Evolutionary conservation across 2,113 vertebrate species (phyloP), one percentile per base, ranked within the genome.

Genomic region (Ctenomys sociabilis): DNA sequence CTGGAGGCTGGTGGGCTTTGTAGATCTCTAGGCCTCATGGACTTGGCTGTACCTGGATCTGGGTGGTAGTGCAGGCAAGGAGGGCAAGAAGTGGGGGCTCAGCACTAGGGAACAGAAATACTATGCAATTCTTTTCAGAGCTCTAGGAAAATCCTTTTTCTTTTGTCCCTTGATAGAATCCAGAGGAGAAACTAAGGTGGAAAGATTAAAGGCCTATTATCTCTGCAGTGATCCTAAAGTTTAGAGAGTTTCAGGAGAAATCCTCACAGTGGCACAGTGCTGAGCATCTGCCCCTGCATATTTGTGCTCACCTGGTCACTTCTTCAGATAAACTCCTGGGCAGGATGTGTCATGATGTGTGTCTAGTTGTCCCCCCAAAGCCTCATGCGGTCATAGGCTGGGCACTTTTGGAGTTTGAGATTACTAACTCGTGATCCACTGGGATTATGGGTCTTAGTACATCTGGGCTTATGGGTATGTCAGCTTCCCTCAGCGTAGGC

Each of bases 11-110:
- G 98, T 97, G 19, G 98, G 0, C 98, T 98, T 98, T 99, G 99
- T 32, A 99, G 96, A 96, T 99, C 99, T 63, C 99, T 99, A 85
- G 99, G 99, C 35, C 99, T 99, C 99, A 99, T 99, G 28, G 35
- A 52, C 45, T 37, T 49, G 82, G 91, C 89, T 12, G 57, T 32
- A 40, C 11, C 5, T 45, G 3, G n/a, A 16, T 61, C 52, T 32
- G 26, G 40, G 24, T 54, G 35, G 1, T 35, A 14, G 32, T n/a
- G 28, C 22, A 70, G 43, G 26, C 6, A 61, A 37, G 37, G 7
- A 37, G 8, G 28, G 1, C 32, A 72, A 54, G 35, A 72, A 21
- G 35, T 17, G 49, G 66, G 45, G 49, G 85, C 43, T 14, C 21
- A 37, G 4, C 22, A 14, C 22, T 9, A 54, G 66, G n/a, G 35